Conservation (phyloP, 2,888 invertebrate genomes). For the Rosalia funebris region DNA sequence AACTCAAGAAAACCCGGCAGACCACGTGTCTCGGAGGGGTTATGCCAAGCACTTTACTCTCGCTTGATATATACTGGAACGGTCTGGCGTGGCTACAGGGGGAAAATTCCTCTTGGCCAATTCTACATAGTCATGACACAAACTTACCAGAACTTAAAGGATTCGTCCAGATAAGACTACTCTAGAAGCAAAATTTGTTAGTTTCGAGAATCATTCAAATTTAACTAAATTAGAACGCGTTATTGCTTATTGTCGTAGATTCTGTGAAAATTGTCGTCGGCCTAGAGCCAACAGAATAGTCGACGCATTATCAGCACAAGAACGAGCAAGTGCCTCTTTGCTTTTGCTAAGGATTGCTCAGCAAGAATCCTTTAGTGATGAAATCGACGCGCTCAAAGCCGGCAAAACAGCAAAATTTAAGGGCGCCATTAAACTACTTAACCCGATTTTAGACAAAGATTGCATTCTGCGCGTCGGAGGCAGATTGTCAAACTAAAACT, state of each 20-base stretch:
- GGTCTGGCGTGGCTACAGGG: too few species aligned
- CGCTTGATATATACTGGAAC: too few species aligned
- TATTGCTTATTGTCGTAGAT: too few species aligned
- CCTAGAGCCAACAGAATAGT: too few species aligned
- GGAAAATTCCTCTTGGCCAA: too few species aligned
- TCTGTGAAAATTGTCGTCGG: too few species aligned
- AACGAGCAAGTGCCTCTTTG: not conserved
- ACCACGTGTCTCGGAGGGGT: conserved; percentile 29
- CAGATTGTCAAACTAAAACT: conserved; percentile 19
- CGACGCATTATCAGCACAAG: too few species aligned
- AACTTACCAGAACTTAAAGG: not conserved
- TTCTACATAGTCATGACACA: too few species aligned
- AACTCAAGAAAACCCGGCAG: conserved; percentile 1
- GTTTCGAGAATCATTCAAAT: not conserved
- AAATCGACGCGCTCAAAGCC: not conserved
- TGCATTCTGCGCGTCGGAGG: conserved; percentile 26
- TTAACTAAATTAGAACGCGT: too few species aligned
- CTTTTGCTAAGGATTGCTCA: conserved; percentile 3
- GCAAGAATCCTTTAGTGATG: conserved; percentile 3
- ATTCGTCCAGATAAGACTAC: not conserved
- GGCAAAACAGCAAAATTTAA: not conserved
- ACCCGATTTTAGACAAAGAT: conserved; percentile 21
- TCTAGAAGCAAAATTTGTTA: not conserved
- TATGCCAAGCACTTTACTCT: conserved; percentile 12
- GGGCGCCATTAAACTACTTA: not conserved